Evolutionary conservation across 2,113 vertebrate species (phyloP).

Genomic region (Cygnus buccinator): DNA sequence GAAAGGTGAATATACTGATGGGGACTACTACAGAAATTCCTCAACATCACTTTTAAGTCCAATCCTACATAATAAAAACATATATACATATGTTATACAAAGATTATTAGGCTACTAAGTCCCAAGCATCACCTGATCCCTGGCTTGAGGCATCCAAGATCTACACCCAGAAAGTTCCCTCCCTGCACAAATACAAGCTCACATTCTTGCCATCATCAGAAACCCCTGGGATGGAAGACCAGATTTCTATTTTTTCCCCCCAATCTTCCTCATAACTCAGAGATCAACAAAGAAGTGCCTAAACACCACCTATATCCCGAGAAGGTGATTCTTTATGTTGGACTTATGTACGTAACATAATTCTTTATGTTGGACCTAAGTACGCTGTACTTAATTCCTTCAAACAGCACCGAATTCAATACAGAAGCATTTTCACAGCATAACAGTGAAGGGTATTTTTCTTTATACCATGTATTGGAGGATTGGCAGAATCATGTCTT

Average conservation of each 20-base stretch:
- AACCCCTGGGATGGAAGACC: neutral
- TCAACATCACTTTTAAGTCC: neutral
- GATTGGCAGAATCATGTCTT: neutral
- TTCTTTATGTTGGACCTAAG: neutral
- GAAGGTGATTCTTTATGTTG: neutral
- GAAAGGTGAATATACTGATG: neutral
- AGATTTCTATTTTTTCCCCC: neutral
- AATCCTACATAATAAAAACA: neutral
- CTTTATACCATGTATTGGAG: neutral
- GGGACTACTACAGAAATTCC: neutral
- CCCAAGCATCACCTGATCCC: neutral
- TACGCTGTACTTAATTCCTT: neutral
- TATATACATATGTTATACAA: too few species aligned
- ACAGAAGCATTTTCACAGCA: neutral
- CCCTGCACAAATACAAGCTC: neutral
- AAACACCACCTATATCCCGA: neutral
- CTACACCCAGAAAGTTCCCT: neutral
- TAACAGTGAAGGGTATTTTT: neutral
- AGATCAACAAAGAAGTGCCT: neutral
- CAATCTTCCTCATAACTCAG: neutral
- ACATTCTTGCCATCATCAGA: neutral
- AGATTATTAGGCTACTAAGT: neutral
- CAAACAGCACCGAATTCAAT: neutral
- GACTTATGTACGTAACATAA: neutral
- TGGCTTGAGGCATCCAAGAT: neutral